Evolutionary conservation across 1,140 invertebrate species (phyloP).

Genomic region (Bombus soroeensis): DNA sequence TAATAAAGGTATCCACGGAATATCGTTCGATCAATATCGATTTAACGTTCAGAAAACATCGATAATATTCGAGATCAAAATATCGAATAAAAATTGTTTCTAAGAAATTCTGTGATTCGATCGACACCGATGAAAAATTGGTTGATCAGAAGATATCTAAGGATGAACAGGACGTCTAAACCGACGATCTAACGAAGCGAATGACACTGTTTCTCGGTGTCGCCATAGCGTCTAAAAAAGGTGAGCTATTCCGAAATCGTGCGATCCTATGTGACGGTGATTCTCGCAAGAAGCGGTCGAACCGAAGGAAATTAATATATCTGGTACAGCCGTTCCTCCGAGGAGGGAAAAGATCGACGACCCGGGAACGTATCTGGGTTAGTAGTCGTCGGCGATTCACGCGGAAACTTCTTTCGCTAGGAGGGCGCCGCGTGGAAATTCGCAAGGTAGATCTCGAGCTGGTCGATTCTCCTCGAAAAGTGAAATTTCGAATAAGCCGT

Average conservation of each 20-base stretch:
- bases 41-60: neutral
- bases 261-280: constrained; percentile 39
- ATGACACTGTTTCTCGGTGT: neutral
- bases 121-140: no score
- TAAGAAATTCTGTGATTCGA: no score
- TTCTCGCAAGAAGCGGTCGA: constrained; percentile 58
- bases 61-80: neutral
- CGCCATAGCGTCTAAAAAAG: neutral
- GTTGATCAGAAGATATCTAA: neutral
- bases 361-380: constrained; percentile 82
- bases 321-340: constrained; percentile 76
- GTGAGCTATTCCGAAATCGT: constrained; percentile 43
- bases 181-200: neutral
- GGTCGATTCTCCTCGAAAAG: constrained; percentile 71
- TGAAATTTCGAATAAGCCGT: constrained; percentile 69
- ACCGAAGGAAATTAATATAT: constrained; percentile 79
- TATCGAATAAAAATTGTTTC: neutral
- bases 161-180: neutral
- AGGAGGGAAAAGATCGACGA: constrained; percentile 82
- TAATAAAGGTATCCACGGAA: neutral
- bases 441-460: constrained; percentile 58
- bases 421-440: constrained; percentile 76
- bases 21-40: neutral
- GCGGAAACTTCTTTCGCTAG: constrained; percentile 71
- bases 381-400: constrained; percentile 82